phyloP scores from a whole-genome alignment of 2,113 vertebrate species.

The Coturnix japonica region DNA sequence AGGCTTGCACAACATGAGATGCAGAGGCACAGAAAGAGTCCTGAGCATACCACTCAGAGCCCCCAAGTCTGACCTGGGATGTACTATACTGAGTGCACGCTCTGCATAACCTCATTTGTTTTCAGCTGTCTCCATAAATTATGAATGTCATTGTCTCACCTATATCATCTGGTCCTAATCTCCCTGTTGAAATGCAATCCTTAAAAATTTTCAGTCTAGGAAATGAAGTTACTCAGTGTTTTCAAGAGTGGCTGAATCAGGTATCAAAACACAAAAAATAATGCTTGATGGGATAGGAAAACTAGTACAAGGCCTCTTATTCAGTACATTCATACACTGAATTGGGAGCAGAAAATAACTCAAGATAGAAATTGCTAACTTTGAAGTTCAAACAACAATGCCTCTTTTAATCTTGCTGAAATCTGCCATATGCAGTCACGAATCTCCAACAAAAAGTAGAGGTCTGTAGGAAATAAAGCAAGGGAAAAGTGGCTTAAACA shows the following conservation, averaged over 20 bases:
- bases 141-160: slow-evolving; percentile 11
- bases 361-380: background rate
- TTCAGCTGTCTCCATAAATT: slow-evolving; percentile 30
- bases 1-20: slow-evolving; percentile 6
- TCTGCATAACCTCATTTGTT: slow-evolving; percentile 27
- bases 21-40: background rate
- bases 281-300: background rate
- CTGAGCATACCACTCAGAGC: slow-evolving; percentile 12
- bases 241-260: background rate
- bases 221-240: slow-evolving; percentile 25
- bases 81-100: background rate
- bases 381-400: background rate
- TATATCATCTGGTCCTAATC: background rate
- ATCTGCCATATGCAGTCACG: background rate
- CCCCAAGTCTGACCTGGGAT: background rate
- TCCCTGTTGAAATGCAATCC: background rate
- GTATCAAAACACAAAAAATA: slow-evolving; percentile 1
- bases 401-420: background rate
- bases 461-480: background rate
- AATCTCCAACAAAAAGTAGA: slow-evolving; percentile 27
- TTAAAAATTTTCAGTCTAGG: background rate
- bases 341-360: background rate
- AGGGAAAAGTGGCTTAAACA: background rate
- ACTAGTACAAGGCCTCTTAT: background rate
- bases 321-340: background rate